Evolutionary conservation across 2,888 invertebrate genomes (phyloP).

Genomic region (Zhuqinia jingwanae): DNA sequence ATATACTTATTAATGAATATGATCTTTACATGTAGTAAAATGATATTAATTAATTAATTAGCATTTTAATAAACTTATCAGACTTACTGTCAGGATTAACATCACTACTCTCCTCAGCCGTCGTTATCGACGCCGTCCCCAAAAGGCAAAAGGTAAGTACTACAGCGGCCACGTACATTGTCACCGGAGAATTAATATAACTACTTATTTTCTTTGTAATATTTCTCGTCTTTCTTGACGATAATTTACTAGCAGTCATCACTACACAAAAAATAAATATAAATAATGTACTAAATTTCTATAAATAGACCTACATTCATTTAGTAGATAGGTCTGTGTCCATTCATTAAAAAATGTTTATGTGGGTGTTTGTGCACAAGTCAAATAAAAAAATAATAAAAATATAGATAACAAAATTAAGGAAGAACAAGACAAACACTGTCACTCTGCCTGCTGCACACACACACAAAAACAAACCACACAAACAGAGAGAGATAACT

Average conservation of each 20-base stretch:
- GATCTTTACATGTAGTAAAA: no score
- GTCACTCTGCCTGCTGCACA: conserved; percentile 4
- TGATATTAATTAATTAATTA: background rate
- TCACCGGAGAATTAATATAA: conserved; percentile 21
- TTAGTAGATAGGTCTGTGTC: no score
- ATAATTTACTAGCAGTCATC: conserved; percentile 26
- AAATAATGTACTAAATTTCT: background rate
- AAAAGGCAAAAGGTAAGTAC: conserved; percentile 55
- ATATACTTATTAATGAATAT: no score
- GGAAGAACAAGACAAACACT: no score
- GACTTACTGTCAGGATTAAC: conserved; percentile 57
- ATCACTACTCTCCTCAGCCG: conserved; percentile 48
- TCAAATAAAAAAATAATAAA: conserved; percentile 28
- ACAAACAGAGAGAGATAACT: conserved; percentile 9
- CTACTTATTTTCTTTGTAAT: conserved; percentile 9
- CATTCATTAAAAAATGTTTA: no score
- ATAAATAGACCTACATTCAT: no score
- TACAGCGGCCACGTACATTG: conserved; percentile 58
- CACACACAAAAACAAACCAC: background rate
- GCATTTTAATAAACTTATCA: background rate
- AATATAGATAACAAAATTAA: no score
- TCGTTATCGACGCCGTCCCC: conserved; percentile 30
- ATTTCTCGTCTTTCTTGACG: conserved; percentile 23
- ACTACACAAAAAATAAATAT: conserved; percentile 4
- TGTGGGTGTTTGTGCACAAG: conserved; percentile 1